Evolutionary conservation across 2,888 invertebrate genomes (phyloP).

Genomic region (Thereva nobilitata): DNA sequence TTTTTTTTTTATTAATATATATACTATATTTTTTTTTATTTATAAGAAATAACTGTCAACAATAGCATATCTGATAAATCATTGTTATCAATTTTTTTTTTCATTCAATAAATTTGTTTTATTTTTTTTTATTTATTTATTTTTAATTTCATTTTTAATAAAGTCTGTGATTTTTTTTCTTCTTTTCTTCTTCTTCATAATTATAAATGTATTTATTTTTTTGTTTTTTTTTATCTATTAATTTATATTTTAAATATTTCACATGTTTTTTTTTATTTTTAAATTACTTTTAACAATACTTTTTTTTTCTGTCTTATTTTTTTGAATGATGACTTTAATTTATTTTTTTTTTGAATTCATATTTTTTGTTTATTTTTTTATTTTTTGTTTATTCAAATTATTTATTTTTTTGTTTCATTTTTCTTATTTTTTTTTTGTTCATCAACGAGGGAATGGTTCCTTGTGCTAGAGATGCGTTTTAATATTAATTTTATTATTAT

Average conservation of each 20-base stretch:
- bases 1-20: slow-evolving; percentile 13
- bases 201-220: slow-evolving; percentile 19
- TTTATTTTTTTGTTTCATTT: slow-evolving; percentile 12
- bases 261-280: neutral
- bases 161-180: slow-evolving; percentile 3
- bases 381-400: slow-evolving; percentile 16
- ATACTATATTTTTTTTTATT: slow-evolving; percentile 23
- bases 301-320: neutral
- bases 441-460: slow-evolving; percentile 43
- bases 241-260: slow-evolving; percentile 9
- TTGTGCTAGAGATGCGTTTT: slow-evolving; percentile 43
- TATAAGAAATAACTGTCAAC: slow-evolving; percentile 35
- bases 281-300: slow-evolving; percentile 10
- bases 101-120: slow-evolving; percentile 26
- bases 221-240: slow-evolving; percentile 9
- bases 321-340: slow-evolving; percentile 4
- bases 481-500: slow-evolving; percentile 26
- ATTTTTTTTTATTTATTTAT: slow-evolving; percentile 20
- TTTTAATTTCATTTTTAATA: slow-evolving; percentile 22
- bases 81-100: slow-evolving; percentile 4
- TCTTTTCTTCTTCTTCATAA: slow-evolving; percentile 11
- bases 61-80: slow-evolving; percentile 32
- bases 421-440: slow-evolving; percentile 22
- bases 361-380: slow-evolving; percentile 7
- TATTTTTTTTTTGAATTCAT: slow-evolving; percentile 8